Conservation (phyloP, 2,113 vertebrate species). For the Onychorhynchus coronatus region DNA sequence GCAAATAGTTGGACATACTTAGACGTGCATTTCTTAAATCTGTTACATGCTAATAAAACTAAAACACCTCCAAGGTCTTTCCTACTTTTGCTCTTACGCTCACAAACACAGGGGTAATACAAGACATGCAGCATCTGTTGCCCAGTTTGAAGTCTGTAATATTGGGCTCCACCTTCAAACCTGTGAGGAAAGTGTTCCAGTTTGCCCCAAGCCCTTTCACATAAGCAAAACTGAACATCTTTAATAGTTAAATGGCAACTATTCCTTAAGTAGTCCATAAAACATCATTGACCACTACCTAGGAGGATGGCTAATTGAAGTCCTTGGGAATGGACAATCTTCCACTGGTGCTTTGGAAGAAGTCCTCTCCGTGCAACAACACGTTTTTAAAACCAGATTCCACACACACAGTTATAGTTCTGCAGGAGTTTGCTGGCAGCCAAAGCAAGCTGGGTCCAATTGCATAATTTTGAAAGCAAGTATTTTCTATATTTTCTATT, state of each 20-base stretch:
- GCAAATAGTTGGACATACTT: background rate
- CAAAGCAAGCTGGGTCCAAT: background rate
- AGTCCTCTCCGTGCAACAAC: background rate
- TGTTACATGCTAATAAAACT: background rate
- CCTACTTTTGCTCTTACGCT: background rate
- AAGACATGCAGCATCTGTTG: background rate
- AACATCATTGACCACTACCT: background rate
- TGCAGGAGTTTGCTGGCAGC: background rate
- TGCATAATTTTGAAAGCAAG: background rate
- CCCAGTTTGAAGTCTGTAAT: background rate
- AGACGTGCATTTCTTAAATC: background rate
- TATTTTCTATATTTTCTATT: background rate
- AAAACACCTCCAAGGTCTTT: background rate
- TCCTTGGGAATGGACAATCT: background rate
- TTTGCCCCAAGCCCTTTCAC: background rate
- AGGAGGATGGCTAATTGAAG: background rate
- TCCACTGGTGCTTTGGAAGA: background rate
- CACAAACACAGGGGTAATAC: background rate
- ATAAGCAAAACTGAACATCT: background rate
- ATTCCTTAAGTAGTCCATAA: background rate
- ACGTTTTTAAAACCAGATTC: background rate
- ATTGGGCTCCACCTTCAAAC: background rate
- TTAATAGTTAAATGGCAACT: background rate
- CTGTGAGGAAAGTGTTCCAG: background rate
- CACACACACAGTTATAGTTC: background rate